Evolutionary conservation across 2,888 invertebrate genomes (phyloP).

Genomic region (Chironomus riparius): DNA sequence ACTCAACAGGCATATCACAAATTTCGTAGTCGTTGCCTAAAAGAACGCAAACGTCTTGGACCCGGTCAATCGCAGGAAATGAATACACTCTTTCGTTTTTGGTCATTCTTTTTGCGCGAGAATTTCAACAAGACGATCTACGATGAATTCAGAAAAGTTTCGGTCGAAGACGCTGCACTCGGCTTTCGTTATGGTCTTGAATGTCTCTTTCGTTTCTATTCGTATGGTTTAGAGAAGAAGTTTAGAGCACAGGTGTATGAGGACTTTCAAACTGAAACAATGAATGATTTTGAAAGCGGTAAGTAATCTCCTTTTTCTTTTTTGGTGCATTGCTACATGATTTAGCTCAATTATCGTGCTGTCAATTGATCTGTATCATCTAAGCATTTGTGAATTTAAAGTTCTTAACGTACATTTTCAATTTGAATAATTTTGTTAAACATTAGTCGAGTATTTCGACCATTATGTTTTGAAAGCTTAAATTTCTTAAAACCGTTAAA

Average conservation of each 20-base stretch:
- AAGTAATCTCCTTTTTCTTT: constrained; percentile 31
- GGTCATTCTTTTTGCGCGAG: constrained; percentile 98
- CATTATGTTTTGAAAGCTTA: too few species aligned
- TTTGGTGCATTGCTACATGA: background rate
- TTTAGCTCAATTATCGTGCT: background rate
- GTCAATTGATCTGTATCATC: background rate
- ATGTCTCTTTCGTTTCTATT: constrained; percentile 91
- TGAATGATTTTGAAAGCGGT: constrained; percentile 83
- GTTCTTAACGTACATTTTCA: too few species aligned
- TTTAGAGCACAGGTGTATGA: constrained; percentile 91
- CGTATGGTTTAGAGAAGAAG: constrained; percentile 93
- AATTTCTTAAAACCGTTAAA: too few species aligned
- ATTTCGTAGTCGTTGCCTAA: constrained; percentile 80
- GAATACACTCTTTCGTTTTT: constrained; percentile 98
- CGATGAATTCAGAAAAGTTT: constrained; percentile 80
- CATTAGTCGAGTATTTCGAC: too few species aligned
- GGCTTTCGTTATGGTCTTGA: constrained; percentile 85
- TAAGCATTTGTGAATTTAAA: too few species aligned
- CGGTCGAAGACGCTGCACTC: constrained; percentile 85
- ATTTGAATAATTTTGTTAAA: too few species aligned
- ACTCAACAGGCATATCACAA: constrained; percentile 97
- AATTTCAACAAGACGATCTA: constrained; percentile 99
- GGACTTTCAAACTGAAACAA: constrained; percentile 91
- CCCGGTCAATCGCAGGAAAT: constrained; percentile 96
- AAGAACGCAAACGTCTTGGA: constrained; percentile 87